Conservation (phyloP, 2,797 vertebrate genomes). For the Sebastes iracundus region DNA sequence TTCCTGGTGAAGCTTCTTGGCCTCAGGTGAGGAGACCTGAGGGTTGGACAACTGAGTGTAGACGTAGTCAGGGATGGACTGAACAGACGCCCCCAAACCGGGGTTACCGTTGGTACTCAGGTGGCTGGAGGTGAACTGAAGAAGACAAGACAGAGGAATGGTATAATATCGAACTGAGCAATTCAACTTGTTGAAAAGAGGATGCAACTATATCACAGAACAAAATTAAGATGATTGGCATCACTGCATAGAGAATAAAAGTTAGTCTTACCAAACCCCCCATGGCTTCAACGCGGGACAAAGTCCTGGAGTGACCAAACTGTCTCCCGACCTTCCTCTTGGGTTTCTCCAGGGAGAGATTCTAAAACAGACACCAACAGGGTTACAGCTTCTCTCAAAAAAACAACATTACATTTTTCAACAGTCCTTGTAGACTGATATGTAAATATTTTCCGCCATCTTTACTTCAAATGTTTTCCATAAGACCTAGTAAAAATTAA, state of each 20-base stretch:
- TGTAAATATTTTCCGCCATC: neutral
- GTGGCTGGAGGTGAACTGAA: slow-evolving; percentile 70
- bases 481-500: neutral
- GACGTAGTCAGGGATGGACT: slow-evolving; percentile 90
- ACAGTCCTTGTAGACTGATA: neutral
- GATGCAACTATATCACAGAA: neutral
- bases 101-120: slow-evolving; percentile 48
- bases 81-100: slow-evolving; percentile 77
- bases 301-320: slow-evolving; percentile 77
- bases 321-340: slow-evolving; percentile 71
- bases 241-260: neutral
- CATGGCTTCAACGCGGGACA: slow-evolving; percentile 78
- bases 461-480: neutral
- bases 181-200: neutral
- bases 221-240: neutral
- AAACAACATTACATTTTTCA: neutral
- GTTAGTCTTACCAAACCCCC: slow-evolving; percentile 66
- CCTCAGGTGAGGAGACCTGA: slow-evolving; percentile 84
- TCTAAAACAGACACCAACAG: slow-evolving; percentile 54
- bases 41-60: slow-evolving; percentile 87
- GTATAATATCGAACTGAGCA: no score
- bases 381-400: neutral
- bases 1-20: slow-evolving; percentile 89
- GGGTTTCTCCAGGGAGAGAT: slow-evolving; percentile 79
- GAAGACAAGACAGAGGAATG: neutral